Evolutionary conservation across 1,140 invertebrate genomes (phyloP).

Genomic region (Dermatophagoides farinae): DNA sequence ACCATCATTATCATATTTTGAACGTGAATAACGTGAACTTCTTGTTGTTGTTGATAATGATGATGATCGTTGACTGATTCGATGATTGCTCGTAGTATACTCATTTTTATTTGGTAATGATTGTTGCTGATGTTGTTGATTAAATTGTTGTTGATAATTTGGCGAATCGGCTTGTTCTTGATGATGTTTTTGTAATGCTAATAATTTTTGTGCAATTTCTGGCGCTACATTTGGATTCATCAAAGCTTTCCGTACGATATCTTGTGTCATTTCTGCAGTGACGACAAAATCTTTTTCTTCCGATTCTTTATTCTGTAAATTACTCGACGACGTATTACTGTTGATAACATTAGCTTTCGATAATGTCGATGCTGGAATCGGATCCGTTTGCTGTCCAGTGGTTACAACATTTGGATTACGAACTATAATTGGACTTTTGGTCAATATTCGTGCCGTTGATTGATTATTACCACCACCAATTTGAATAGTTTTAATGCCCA

Average conservation of each 20-base stretch:
- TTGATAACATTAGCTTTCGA: too few relatives aligned
- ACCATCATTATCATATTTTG: not conserved
- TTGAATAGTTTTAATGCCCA: too few relatives aligned
- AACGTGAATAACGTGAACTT: not conserved
- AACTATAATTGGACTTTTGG: too few relatives aligned
- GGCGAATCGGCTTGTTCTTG: slow-evolving; percentile 26
- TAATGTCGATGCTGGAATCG: not conserved
- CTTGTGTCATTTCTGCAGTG: slow-evolving; percentile 67
- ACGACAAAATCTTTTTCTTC: slow-evolving; percentile 38
- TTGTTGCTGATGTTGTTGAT: too few relatives aligned
- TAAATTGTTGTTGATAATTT: not conserved
- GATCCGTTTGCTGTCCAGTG: not conserved
- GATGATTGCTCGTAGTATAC: not conserved
- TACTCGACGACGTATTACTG: too few relatives aligned
- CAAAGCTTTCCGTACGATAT: slow-evolving; percentile 35
- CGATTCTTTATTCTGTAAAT: not conserved
- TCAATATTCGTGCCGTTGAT: too few relatives aligned
- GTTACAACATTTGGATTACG: too few relatives aligned
- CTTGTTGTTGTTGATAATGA: not conserved
- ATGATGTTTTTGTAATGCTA: slow-evolving; percentile 66
- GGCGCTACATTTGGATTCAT: slow-evolving; percentile 50
- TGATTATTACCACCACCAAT: too few relatives aligned
- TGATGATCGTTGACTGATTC: not conserved
- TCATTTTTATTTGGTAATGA: not conserved
- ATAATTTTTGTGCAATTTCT: slow-evolving; percentile 73